These are phyloP conservation scores for Dicentrarchus labrax DNA, from an alignment of 2,113 vertebrate species.

Conservation along the genomic window DNA sequence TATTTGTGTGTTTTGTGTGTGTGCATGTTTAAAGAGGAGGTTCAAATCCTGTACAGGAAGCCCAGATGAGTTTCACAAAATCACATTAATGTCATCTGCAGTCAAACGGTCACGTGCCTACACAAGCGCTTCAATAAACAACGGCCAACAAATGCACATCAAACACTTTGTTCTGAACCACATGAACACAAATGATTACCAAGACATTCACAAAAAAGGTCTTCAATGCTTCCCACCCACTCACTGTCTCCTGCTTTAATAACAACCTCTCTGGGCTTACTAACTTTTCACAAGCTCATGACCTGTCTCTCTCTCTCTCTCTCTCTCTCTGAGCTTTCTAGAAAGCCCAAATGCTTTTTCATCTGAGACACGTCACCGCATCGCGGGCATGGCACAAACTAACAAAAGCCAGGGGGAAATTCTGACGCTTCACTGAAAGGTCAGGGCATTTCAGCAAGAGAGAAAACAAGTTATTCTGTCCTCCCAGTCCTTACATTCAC, in stretches of 20 bases:
- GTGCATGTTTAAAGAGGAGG: slow-evolving; percentile 15
- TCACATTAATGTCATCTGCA: slow-evolving; percentile 47
- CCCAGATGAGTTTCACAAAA: slow-evolving; percentile 67
- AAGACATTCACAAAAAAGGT: neutral
- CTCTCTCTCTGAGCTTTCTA: slow-evolving; percentile 13
- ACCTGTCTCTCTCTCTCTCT: neutral
- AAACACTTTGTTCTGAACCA: slow-evolving; percentile 9
- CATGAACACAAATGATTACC: slow-evolving; percentile 27
- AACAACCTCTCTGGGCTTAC: slow-evolving; percentile 24
- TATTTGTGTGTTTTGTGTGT: neutral
- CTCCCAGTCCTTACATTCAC: slow-evolving; percentile 63
- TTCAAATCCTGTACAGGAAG: slow-evolving; percentile 66
- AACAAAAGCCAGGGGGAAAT: slow-evolving; percentile 71
- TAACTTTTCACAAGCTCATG: slow-evolving; percentile 27
- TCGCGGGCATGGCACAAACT: slow-evolving; percentile 37
- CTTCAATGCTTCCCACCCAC: slow-evolving; percentile 6
- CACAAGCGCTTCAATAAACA: slow-evolving; percentile 25
- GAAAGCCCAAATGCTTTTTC: slow-evolving; percentile 47
- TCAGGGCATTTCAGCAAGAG: slow-evolving; percentile 78
- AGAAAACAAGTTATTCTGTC: slow-evolving; percentile 72
- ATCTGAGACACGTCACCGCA: slow-evolving; percentile 51
- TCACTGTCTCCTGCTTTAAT: slow-evolving; percentile 24
- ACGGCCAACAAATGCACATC: slow-evolving; percentile 51
- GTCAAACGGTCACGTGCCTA: slow-evolving; percentile 22
- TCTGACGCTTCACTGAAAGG: slow-evolving; percentile 77